Conservation (phyloP, 2,113 vertebrate species). For the Hiodon alosoides region DNA sequence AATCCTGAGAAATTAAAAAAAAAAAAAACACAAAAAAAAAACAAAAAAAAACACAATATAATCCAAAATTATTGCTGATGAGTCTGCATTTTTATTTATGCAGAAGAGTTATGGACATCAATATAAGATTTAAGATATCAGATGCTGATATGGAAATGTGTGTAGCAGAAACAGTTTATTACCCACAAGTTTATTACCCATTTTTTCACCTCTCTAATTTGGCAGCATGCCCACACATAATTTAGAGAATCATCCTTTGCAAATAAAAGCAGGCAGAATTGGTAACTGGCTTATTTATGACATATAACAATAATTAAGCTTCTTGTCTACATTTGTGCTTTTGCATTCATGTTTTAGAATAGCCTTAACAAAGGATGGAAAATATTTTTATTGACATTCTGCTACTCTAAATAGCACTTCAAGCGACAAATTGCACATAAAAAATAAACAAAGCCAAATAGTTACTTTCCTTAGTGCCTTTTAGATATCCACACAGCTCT, state of each 20-base stretch:
- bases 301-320: neutral
- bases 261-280: neutral
- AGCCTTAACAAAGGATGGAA: too few relatives aligned
- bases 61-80: neutral
- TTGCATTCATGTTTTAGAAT: too few relatives aligned
- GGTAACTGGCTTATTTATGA: neutral
- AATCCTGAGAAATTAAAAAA: too few relatives aligned
- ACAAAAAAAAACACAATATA: neutral
- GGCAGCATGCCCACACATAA: neutral
- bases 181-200: neutral
- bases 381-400: too few relatives aligned
- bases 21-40: neutral
- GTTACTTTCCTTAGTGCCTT: too few relatives aligned
- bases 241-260: neutral
- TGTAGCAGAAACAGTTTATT: too few relatives aligned
- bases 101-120: neutral
- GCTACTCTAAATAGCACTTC: too few relatives aligned
- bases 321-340: neutral
- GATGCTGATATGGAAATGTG: neutral
- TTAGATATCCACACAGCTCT: too few relatives aligned
- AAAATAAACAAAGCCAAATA: too few relatives aligned
- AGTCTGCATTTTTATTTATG: neutral
- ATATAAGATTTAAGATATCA: neutral
- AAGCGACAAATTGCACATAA: too few relatives aligned
- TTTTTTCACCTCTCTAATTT: neutral